Conservation (phyloP, 2,797 vertebrate species). For the Nyctibius grandis region DNA sequence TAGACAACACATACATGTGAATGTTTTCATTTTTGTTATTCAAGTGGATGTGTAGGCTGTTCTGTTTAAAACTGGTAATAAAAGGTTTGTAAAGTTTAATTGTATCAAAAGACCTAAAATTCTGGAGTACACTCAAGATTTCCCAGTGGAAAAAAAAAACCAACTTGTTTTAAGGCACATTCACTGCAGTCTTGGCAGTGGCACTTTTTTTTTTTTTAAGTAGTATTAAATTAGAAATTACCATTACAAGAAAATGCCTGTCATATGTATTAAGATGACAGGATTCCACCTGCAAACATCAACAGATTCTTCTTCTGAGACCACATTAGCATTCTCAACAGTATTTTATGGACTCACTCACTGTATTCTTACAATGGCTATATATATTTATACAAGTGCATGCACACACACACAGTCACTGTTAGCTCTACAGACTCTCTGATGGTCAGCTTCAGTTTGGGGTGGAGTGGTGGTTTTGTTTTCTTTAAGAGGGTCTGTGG, state of each 20-base stretch:
- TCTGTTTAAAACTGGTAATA: neutral
- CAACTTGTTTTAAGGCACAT: neutral
- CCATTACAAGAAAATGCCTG: neutral
- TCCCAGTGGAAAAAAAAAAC: neutral
- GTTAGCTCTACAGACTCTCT: neutral
- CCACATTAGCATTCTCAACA: neutral
- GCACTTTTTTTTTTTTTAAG: neutral
- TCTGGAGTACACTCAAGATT: neutral
- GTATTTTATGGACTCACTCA: neutral
- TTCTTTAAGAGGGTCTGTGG: neutral
- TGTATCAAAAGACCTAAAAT: neutral
- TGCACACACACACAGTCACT: fast-evolving
- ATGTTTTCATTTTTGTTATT: neutral
- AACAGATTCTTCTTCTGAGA: neutral
- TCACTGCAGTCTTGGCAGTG: neutral
- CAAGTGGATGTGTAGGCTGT: neutral
- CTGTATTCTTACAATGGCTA: neutral
- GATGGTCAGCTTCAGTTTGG: neutral
- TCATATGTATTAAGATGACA: neutral
- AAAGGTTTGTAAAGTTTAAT: neutral
- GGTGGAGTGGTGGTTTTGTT: neutral
- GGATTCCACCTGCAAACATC: neutral
- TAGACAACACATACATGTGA: slow-evolving; percentile 15
- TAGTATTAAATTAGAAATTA: neutral
- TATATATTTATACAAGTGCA: fast-evolving